phyloP scores from a whole-genome alignment of 2,113 vertebrate species.

The Numenius arquata region DNA sequence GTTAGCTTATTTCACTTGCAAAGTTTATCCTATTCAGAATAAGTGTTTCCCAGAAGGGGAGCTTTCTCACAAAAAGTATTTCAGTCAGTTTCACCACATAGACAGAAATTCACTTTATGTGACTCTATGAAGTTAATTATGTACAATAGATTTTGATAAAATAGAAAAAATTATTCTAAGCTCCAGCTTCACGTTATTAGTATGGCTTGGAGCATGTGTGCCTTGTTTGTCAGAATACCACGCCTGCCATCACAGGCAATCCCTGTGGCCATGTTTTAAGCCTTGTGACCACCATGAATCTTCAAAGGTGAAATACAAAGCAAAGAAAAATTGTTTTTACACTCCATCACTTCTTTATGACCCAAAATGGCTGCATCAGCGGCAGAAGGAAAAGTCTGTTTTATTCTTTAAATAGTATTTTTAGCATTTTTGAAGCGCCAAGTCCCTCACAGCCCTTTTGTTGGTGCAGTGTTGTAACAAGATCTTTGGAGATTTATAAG shows the following conservation, averaged over 20 bases:
- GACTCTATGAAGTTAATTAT: neutral
- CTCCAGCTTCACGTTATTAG: neutral
- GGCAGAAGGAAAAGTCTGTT: neutral
- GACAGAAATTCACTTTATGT: neutral
- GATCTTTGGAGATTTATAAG: constrained; percentile 28
- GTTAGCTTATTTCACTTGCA: neutral
- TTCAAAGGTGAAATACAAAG: neutral
- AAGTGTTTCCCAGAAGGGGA: neutral
- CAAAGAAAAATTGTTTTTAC: neutral
- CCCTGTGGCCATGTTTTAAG: neutral
- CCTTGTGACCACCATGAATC: neutral
- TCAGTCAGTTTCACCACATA: neutral
- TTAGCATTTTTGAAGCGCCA: neutral
- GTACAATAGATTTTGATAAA: neutral
- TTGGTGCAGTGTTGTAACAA: neutral
- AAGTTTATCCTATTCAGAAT: neutral
- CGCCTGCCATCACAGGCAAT: neutral
- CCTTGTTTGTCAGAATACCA: neutral
- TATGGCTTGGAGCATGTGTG: neutral
- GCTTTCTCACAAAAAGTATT: neutral
- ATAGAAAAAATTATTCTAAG: neutral
- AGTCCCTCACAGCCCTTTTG: neutral
- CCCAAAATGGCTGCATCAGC: neutral
- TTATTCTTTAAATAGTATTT: neutral
- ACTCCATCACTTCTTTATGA: neutral